These are phyloP conservation scores for Proctacanthus coquilletti DNA, from an alignment of 1,140 invertebrate species.

Conservation along the genomic window DNA sequence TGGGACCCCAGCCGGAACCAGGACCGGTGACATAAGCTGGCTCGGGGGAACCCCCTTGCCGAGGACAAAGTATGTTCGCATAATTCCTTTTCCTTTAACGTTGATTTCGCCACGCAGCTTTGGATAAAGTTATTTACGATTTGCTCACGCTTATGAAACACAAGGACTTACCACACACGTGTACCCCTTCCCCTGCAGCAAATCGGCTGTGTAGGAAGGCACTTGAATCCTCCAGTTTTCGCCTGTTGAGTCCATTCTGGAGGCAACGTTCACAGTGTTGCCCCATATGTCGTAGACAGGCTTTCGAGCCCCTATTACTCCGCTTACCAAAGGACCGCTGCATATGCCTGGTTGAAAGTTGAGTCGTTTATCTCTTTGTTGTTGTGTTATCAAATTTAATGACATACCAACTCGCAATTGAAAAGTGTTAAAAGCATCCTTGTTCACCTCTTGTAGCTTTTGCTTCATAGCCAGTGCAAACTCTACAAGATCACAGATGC, in stretches of 20 bases:
- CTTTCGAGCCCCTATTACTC: constrained; percentile 92
- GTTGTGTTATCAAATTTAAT: constrained; percentile 8
- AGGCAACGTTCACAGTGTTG: constrained; percentile 88
- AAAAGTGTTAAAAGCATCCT: constrained; percentile 96
- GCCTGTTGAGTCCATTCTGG: constrained; percentile 84
- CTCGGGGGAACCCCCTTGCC: constrained; percentile 39
- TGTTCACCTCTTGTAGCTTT: constrained; percentile 82
- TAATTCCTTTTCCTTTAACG: constrained; percentile 88
- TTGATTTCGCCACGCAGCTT: constrained; percentile 64
- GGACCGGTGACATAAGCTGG: constrained; percentile 26
- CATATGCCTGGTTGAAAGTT: constrained; percentile 51
- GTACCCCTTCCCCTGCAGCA: constrained; percentile 20
- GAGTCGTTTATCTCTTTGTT: neutral
- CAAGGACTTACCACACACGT: constrained; percentile 21
- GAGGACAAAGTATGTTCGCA: constrained; percentile 85
- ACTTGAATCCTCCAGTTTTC: constrained; percentile 77
- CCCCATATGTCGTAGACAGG: constrained; percentile 99
- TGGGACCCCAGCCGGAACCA: constrained; percentile 22
- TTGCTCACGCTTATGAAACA: neutral
- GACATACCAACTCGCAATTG: constrained; percentile 69
- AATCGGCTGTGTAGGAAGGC: constrained; percentile 62
- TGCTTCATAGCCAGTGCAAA: constrained; percentile 86
- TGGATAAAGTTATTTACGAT: constrained; percentile 43
- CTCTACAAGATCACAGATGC: constrained; percentile 76
- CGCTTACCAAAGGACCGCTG: constrained; percentile 86